phyloP scores from a whole-genome alignment of 2,888 invertebrate species.

The Poecilus cupreus region DNA sequence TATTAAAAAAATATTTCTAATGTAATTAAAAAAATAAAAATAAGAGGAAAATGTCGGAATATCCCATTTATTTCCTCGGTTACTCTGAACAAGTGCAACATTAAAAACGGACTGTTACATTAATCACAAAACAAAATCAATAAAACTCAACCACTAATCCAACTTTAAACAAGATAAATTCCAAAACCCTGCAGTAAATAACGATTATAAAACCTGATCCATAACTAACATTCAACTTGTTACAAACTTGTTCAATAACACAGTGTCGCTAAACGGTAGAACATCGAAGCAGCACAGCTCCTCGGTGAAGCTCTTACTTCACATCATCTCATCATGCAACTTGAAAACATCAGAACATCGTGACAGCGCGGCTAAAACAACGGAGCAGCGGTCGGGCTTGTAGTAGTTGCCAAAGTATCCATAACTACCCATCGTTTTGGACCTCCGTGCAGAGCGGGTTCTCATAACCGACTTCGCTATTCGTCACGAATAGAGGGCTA shows the following conservation, averaged over 20 bases:
- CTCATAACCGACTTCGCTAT: background rate
- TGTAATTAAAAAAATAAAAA: no score
- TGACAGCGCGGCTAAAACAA: background rate
- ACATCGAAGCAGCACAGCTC: background rate
- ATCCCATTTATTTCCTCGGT: no score
- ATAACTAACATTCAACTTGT: conserved; percentile 5
- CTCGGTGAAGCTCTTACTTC: background rate
- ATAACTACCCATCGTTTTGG: conserved; percentile 31
- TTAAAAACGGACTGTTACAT: conserved; percentile 15
- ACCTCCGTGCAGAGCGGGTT: background rate
- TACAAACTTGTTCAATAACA: conserved; percentile 31
- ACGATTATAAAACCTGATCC: conserved; percentile 3
- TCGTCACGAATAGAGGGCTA: conserved; percentile 19
- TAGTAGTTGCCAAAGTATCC: conserved; percentile 2
- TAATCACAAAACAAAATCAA: conserved; percentile 43
- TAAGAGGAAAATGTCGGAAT: no score
- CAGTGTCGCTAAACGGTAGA: no score
- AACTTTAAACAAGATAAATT: conserved; percentile 39
- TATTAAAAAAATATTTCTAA: no score
- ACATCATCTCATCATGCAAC: conserved; percentile 13
- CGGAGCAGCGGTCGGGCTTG: background rate
- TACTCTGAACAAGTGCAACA: background rate
- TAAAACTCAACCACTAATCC: conserved; percentile 41
- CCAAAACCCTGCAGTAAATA: conserved; percentile 20
- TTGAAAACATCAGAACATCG: conserved; percentile 15